Conservation (phyloP, 2,113 vertebrate species). For the Brachionichthys hirsutus region DNA sequence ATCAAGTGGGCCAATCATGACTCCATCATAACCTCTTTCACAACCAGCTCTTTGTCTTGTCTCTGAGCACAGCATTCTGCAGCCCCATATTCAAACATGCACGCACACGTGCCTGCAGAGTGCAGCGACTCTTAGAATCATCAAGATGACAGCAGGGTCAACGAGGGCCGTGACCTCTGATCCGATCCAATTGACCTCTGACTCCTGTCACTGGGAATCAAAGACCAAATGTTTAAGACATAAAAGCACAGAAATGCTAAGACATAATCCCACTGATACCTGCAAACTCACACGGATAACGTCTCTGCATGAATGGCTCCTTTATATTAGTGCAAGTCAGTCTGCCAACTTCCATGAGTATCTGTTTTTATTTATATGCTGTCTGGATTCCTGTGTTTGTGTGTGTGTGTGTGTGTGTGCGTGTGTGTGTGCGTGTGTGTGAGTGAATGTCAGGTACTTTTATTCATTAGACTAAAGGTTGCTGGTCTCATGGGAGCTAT, state of each 20-base stretch:
- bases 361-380: constrained; percentile 14
- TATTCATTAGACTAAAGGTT: constrained; percentile 70
- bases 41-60: no score
- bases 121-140: constrained; percentile 54
- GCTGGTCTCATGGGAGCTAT: constrained; percentile 73
- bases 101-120: constrained; percentile 13
- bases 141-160: constrained; percentile 65
- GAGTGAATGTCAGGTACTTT: constrained; percentile 48
- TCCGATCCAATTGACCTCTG: constrained; percentile 65
- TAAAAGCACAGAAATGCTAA: constrained; percentile 51
- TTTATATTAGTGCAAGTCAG: constrained; percentile 36
- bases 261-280: constrained; percentile 52
- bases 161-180: constrained; percentile 60
- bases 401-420: constrained; percentile 14
- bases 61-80: background rate
- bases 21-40: no score
- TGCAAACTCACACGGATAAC: constrained; percentile 11
- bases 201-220: constrained; percentile 68
- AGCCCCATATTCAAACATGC: constrained; percentile 8
- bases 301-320: constrained; percentile 32
- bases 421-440: constrained; percentile 21
- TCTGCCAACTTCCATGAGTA: no score
- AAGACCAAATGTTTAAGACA: constrained; percentile 44
- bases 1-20: no score
- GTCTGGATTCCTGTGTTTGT: background rate